A percentile compares a stretch with the other conserved stretches of the same genome.
Conservation (phyloP, 2,888 invertebrate genomes). For the Elegia similella region DNA sequence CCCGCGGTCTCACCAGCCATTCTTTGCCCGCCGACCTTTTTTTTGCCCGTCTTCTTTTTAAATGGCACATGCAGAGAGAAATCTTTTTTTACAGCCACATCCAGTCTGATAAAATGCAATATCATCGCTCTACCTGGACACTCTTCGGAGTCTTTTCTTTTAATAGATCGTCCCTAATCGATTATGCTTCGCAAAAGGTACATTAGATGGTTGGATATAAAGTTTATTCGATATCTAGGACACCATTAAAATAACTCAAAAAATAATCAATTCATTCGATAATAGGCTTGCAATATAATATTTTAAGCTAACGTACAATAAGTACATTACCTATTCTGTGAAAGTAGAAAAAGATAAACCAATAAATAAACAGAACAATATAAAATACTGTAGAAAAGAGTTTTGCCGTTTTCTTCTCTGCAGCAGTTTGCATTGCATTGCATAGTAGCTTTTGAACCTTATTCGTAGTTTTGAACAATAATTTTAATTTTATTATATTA, state of each 20-base stretch:
- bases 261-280: not conserved
- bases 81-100: constrained; percentile 55
- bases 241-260: not conserved
- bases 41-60: constrained; percentile 72
- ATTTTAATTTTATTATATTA: no score
- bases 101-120: constrained; percentile 72
- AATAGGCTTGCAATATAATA: no score
- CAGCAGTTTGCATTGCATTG: no score
- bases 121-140: constrained; percentile 76
- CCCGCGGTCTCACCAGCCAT: constrained; percentile 66
- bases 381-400: no score
- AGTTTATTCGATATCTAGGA: constrained; percentile 28
- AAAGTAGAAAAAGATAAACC: no score
- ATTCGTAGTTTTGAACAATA: no score
- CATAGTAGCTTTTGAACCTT: no score
- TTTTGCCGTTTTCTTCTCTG: no score
- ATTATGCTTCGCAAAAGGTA: constrained; percentile 53
- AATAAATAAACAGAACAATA: no score
- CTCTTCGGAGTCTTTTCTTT: constrained; percentile 58
- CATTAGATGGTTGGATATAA: constrained; percentile 24
- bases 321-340: no score
- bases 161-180: constrained; percentile 74
- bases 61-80: constrained; percentile 79
- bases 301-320: no score
- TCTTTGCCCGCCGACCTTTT: constrained; percentile 71